These are phyloP conservation scores for Chironomus riparius DNA, from an alignment of 2,888 invertebrate species.

Conservation along the genomic window DNA sequence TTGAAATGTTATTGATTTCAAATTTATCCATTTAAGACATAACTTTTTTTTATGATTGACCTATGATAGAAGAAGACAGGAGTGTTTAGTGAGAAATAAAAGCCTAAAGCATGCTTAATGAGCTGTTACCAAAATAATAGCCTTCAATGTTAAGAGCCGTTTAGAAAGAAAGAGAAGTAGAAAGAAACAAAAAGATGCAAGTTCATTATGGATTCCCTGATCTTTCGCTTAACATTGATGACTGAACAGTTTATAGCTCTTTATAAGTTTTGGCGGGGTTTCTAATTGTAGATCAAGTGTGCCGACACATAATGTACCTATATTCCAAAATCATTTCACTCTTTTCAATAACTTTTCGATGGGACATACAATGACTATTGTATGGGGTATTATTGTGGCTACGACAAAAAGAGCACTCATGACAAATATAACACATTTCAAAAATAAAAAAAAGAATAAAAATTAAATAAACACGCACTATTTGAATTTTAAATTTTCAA, in stretches of 20 bases:
- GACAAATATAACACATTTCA: neutral
- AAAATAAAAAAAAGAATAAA: neutral
- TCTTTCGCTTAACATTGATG: neutral
- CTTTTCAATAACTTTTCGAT: neutral
- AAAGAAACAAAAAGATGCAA: neutral
- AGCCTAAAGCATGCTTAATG: conserved; percentile 15
- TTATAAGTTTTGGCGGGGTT: neutral
- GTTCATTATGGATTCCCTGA: conserved; percentile 12
- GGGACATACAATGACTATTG: neutral
- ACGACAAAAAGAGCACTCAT: neutral
- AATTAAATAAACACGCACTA: conserved; percentile 18
- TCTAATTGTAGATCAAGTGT: conserved; percentile 17
- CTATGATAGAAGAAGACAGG: neutral
- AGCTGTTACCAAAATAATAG: conserved; percentile 20
- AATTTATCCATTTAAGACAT: neutral
- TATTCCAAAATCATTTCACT: neutral
- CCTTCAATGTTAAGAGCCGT: conserved; percentile 5
- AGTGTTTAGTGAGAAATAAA: conserved; percentile 3
- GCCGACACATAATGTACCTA: neutral
- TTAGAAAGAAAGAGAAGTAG: neutral
- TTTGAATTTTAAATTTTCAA: conserved; percentile 15
- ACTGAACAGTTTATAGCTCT: neutral
- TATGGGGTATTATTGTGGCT: neutral
- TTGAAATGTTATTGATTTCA: conserved; percentile 22
- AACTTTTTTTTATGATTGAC: neutral